Conservation (phyloP, 2,113 vertebrate species). For the Syrrhaptes paradoxus region DNA sequence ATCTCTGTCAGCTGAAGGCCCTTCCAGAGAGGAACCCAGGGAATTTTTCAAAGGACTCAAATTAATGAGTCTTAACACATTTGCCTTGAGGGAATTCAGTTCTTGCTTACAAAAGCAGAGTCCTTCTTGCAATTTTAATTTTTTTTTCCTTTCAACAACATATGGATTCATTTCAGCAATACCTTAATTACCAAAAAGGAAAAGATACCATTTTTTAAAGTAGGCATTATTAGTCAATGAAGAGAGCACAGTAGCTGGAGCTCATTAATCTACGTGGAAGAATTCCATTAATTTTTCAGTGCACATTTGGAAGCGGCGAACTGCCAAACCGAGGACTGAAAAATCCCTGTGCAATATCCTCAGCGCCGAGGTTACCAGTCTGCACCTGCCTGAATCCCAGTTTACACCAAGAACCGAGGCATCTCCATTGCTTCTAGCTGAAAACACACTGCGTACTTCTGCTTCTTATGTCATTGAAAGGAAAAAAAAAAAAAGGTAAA, state of each 20-base stretch:
- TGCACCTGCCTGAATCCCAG: neutral
- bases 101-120: conserved; percentile 65
- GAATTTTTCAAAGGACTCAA: conserved; percentile 60
- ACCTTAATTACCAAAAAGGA: conserved; percentile 13
- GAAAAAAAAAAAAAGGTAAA: neutral
- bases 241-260: neutral
- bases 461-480: neutral
- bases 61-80: conserved; percentile 60
- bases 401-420: neutral
- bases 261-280: neutral
- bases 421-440: neutral
- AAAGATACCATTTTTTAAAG: neutral
- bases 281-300: conserved; percentile 44
- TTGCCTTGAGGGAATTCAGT: conserved; percentile 43
- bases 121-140: conserved; percentile 35
- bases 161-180: conserved; percentile 31
- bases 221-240: neutral
- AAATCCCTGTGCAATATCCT: neutral
- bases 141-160: neutral
- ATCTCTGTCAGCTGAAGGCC: conserved; percentile 56
- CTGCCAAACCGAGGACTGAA: neutral
- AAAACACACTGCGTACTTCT: neutral
- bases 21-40: conserved; percentile 33
- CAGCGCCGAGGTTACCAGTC: neutral
- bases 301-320: neutral